These are phyloP conservation scores for Acrocephalus scirpaceus DNA, from an alignment of 2,797 vertebrate genomes.

Conservation along the genomic window DNA sequence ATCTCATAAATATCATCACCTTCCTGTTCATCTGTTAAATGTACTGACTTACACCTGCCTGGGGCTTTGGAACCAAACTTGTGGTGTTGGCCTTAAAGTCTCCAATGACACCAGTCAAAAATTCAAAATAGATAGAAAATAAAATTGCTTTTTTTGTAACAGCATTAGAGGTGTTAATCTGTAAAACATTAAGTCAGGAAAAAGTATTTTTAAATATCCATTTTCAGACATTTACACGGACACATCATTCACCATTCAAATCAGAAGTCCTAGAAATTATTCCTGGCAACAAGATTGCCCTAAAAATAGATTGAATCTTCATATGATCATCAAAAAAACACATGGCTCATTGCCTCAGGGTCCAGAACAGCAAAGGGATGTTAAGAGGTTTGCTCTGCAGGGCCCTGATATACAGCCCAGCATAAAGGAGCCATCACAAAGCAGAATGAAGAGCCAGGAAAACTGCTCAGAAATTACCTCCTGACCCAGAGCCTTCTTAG, in stretches of 20 bases:
- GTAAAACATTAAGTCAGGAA: neutral
- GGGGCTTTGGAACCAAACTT: neutral
- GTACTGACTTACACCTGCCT: neutral
- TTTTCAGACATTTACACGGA: neutral
- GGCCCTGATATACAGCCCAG: conserved; percentile 20
- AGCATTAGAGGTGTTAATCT: neutral
- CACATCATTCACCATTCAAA: conserved; percentile 17
- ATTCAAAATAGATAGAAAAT: neutral
- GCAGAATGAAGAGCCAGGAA: conserved; percentile 32
- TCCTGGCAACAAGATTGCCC: conserved; percentile 41
- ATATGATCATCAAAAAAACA: conserved; percentile 32
- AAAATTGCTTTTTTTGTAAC: neutral
- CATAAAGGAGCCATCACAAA: conserved; percentile 34
- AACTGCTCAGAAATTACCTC: neutral
- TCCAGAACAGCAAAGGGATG: conserved; percentile 37
- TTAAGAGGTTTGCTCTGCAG: conserved; percentile 25
- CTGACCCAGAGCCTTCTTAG: conserved; percentile 34
- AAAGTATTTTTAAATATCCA: conserved; percentile 21
- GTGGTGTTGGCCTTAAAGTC: neutral
- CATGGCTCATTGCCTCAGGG: conserved; percentile 47
- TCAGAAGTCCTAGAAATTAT: conserved; percentile 28
- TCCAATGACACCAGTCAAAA: neutral
- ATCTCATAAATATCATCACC: neutral
- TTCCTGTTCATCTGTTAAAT: neutral
- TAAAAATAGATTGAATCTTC: conserved; percentile 56